Evolutionary conservation across 1,140 invertebrate genomes (phyloP), one percentile per base, ranked within the genome.

Genomic region (Atta colombica): DNA sequence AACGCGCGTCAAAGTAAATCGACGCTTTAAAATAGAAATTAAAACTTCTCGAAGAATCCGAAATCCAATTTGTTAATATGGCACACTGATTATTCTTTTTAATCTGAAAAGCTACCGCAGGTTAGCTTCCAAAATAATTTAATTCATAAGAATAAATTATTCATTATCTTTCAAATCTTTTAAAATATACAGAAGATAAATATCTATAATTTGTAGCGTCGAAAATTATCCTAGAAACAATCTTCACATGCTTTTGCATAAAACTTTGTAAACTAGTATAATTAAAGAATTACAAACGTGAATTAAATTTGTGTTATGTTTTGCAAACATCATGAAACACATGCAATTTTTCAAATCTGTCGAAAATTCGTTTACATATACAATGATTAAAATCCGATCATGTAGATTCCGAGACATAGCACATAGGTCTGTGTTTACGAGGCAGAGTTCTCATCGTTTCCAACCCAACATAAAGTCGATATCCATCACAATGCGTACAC

Each of bases 401-500:
- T 18, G 7, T 39, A 53, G 39, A 39, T 60, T 60, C 7, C 8
- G 2, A 72, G n/a, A 72, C 1, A 12, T 35, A 35, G 21, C n/a
- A 31, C 21, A 28, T 12, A 21, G 0, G 5, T 82, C 35, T 49
- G 39, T 14, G 25, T 72, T 63, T n/a, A 39, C 66, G 10, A 72
- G 16, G 0, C 6, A 21, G 21, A 72, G 45, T 55, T 69, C 75
- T 78, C 82, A 90, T 88, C 89, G 45, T 87, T 88, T 85, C 74
- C 87, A 90, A 3, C 35, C 60, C 45, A 90, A 87, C 86, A 88
- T 90, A 88, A 90, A 91, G 87, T 91, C 87, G 75, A 87, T 89
- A 91, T 88, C 85, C 74, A 69, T 91, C 87, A 53, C 55, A 69
- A 72, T 86, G 63, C 71, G 61, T 85, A 84, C 60, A 86, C 77